Base-by-base conservation (phyloP, 1,140 invertebrate species). In the Phenacoccus solenopsis region DNA sequence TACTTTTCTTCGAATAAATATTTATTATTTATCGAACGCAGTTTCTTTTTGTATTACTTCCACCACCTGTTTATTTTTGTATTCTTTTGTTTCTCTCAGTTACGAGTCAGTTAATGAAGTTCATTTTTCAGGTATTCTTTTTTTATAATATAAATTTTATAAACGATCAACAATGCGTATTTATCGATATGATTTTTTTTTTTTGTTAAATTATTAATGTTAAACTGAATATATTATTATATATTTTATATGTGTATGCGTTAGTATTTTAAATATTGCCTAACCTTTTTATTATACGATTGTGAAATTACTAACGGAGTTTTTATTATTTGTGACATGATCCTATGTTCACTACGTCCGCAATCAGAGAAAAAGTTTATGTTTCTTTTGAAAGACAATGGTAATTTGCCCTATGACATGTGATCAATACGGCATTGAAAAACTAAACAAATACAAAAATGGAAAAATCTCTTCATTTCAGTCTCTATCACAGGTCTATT, bases 241-340 rank as follows among this genome's bases (percentile, higher is more conserved):
- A 64, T 64, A 64, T 64, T 64, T 64, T 64, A 64, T 64, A 64
- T 27, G 25, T 64, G 59, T 64, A 64, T 27, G 59, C 59, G 59
- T 64, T 64, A 64, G 59, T 24, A 64, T 64, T 24, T 64, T 64
- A 64, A 64, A 27, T 64, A 64, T 64, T 24, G 59, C 59, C 59
- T 64, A 64, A 64, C 59, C 59, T 64, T 64, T 64, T 64, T 64
- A 64, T 64, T 64, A 64, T 64, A 64, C 20, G 59, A 64, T 64
- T 25, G 21, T 64, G 59, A 49, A n/a, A 49, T 49, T 49, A 49
- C 16, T 4, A n/a, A 49, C 38, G 38, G 13, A n/a, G 5, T 49
- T 49, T 49, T 49, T 49, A 9, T 49, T 49, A 4, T 49, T 32
- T 5, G 30, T 32, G 30, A 32, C 30, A 32, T 7, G 30, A n/a